Evolutionary conservation across 1,140 invertebrate species (phyloP).

Genomic region (Heterodera schachtii): DNA sequence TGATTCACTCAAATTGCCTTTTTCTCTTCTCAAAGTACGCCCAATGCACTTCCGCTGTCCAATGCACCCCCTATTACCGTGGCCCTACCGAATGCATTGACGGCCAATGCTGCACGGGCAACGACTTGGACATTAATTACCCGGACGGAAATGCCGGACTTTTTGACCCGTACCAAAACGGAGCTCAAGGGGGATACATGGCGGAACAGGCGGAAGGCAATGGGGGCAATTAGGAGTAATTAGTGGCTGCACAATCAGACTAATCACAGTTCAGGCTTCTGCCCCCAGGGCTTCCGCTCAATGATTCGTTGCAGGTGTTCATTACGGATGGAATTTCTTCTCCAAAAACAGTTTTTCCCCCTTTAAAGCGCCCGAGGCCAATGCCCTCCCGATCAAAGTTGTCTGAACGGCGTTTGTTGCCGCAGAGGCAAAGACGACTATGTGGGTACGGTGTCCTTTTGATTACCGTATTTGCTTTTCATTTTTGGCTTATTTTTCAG

Average conservation of each 20-base stretch:
- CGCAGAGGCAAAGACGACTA: conserved; percentile 40
- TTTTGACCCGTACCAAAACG: conserved; percentile 20
- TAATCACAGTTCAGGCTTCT: conserved; percentile 25
- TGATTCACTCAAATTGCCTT: no score
- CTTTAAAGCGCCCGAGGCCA: conserved; percentile 23
- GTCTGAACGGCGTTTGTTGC: conserved; percentile 57
- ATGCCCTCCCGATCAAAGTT: conserved; percentile 40
- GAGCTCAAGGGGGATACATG: conserved; percentile 10
- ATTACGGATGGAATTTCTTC: not conserved
- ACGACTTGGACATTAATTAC: conserved; percentile 27
- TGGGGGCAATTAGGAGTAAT: not conserved
- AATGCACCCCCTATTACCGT: conserved; percentile 33
- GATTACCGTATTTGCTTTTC: not conserved
- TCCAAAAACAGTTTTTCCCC: not conserved
- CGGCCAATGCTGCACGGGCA: conserved; percentile 33
- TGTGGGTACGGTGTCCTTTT: conserved; percentile 23
- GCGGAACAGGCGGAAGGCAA: conserved; percentile 10
- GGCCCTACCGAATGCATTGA: conserved; percentile 37
- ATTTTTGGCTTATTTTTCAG: conserved; percentile 1
- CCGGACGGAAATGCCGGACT: conserved; percentile 14
- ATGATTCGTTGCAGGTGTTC: conserved; percentile 33
- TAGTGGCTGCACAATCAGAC: not conserved
- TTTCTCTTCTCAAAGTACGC: conserved; percentile 1
- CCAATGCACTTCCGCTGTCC: conserved; percentile 23
- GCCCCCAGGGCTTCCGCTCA: conserved; percentile 26